Evolutionary conservation across 2,113 vertebrate species (phyloP).

Genomic region (Nipponia nippon): DNA sequence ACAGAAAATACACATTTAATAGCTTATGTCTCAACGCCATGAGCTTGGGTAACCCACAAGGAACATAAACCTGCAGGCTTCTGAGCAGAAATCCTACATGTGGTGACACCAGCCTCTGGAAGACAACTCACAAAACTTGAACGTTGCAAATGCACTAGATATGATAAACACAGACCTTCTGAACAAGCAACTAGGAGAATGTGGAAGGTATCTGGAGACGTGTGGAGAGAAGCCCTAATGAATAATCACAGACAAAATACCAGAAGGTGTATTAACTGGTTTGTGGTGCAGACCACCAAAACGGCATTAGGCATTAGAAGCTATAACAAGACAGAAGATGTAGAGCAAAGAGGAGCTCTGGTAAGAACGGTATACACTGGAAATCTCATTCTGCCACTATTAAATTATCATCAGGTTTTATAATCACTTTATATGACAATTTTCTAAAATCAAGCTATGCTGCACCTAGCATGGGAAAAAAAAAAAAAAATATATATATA

Average conservation of each 20-base stretch:
- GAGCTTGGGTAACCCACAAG: neutral
- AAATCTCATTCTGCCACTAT: neutral
- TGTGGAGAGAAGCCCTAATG: neutral
- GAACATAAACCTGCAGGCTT: neutral
- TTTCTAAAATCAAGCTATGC: neutral
- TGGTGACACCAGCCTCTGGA: neutral
- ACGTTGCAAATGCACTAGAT: neutral
- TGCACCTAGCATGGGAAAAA: neutral
- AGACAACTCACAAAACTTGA: neutral
- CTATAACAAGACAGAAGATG: neutral
- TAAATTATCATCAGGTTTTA: neutral
- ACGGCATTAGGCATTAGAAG: rapidly evolving
- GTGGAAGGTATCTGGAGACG: neutral
- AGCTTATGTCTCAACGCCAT: rapidly evolving
- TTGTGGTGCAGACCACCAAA: neutral
- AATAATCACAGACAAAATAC: neutral
- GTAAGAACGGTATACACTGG: neutral
- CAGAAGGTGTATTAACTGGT: rapidly evolving
- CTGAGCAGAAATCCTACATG: neutral
- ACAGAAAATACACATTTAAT: too few species aligned
- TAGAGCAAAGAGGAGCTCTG: neutral
- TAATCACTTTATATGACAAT: rapidly evolving
- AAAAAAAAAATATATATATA: neutral
- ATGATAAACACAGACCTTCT: neutral
- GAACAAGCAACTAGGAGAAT: neutral